Base-by-base conservation (phyloP, 1,140 invertebrate species). In the Drosophila erecta region DNA sequence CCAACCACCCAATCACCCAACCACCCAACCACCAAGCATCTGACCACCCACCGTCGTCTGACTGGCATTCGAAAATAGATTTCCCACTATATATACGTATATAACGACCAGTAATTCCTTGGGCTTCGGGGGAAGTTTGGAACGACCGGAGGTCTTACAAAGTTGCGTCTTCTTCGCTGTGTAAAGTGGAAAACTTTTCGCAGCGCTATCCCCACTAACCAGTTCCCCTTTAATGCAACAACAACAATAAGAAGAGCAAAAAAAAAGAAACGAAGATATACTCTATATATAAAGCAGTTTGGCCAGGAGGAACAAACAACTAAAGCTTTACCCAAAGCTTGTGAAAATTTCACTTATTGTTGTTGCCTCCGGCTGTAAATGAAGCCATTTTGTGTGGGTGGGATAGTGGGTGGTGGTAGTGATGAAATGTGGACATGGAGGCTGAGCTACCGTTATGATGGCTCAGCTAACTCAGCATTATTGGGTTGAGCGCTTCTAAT, bases 21-120 rank as follows among this genome's bases (percentile, higher is more conserved):
- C 22, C 20, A 46, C 5, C 11, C 5, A 38, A 10, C 11, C 11
- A 14, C 1, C 37, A 17, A 44, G 33, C 33, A 30, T 30, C 30
- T 30, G 46, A 15, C 35, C 22, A 49, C 35, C 67, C n/a, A 57
- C 51, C 17, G 24, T 24, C 40, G 30, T 33, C 55, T 75, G 76
- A 67, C 80, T 84, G 70, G 64, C 79, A 87, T 89, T 87, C 84
- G 83, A 89, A 86, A 87, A 87, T 87, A 87, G 83, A 87, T 87
- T 89, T 89, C 62, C 79, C 79, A 79, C 75, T 79, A 79, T 81
- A 78, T 46, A 30, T 64, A 37, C 38, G 33, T 69, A 69, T 56
- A 70, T 70, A 57, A 67, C 59, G 64, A 53, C 46, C 64, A 10
- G 64, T 76, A 75, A 67, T 75, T 66, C 73, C 46, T 33, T 8